Base-by-base conservation (phyloP, 2,797 vertebrate species). In the Takifugu rubripes region DNA sequence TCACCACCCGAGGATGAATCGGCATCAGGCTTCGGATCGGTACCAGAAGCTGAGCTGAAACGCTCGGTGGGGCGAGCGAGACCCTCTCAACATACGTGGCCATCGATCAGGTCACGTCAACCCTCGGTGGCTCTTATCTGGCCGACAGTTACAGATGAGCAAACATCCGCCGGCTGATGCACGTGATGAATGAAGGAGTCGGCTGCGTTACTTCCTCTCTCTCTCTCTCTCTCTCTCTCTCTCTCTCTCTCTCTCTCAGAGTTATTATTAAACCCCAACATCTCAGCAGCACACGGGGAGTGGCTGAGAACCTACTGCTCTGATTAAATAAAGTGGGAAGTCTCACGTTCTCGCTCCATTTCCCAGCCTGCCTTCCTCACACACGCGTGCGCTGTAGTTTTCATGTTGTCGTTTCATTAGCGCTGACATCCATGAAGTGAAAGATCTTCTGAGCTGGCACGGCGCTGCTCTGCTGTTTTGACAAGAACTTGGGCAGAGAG, bases 111-210 rank as follows among this genome's bases (percentile, higher is more conserved):
- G 52, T 76, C 75, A 72, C 79, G 78, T 81, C 70, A 59, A 66
- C 69, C 70, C 74, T 70, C 74, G 48, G 65, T 33, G 64, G 80
- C 77, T 77, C 69, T 74, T 75, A 75, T 75, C 69, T 54, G 67
- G 54, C 43, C 36, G 78, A 85, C 86, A 83, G 79, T 66, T 72
- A 83, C 81, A 72, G 83, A 88, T 82, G 87, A 85, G 64, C 68
- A 2, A 25, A 68, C 64, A 53, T 80, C 72, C 53, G n/a, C 66
- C 56, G 61, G 70, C 57, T 59, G 72, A 75, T 61, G 67, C 76
- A 59, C 59, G 71, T 72, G 80, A 86, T 79, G 75, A 80, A 85
- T 74, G 77, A 65, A 64, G 3, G 49, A 55, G 50, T 66, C 58
- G 1, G 4, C 54, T 2, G 15, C 5, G 43, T 61, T 62, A 44